These are phyloP conservation scores for Coturnix japonica DNA, from an alignment of 2,113 vertebrate genomes.

Conservation along the genomic window DNA sequence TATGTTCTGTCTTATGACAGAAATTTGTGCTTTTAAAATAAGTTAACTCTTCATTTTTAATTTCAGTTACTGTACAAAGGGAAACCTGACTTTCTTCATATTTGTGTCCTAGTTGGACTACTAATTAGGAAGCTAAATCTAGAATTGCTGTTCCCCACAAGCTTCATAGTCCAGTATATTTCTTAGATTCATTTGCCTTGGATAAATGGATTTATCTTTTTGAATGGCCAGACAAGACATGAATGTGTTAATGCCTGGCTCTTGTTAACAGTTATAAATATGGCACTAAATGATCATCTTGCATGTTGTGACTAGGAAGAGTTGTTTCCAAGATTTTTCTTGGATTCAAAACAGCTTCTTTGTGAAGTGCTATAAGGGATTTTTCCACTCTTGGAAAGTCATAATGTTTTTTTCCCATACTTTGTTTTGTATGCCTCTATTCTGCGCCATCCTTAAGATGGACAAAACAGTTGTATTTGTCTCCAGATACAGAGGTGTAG, in stretches of 20 bases:
- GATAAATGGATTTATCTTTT: background rate
- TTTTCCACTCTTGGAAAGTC: background rate
- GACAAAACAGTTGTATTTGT: rapidly evolving
- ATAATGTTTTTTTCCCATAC: background rate
- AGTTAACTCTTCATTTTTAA: background rate
- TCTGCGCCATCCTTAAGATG: background rate
- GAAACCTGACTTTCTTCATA: background rate
- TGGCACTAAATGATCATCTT: background rate
- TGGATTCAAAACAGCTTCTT: background rate
- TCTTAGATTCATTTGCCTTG: background rate
- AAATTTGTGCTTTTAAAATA: background rate
- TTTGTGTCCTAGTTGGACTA: background rate
- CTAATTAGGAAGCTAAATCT: background rate
- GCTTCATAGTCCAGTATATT: background rate
- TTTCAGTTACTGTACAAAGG: background rate
- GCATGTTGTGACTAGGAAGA: rapidly evolving
- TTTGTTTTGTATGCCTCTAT: background rate
- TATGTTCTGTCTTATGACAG: background rate
- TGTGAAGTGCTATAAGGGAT: background rate
- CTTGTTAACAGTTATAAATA: background rate
- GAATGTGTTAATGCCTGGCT: background rate
- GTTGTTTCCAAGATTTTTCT: background rate
- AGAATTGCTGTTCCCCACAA: background rate
- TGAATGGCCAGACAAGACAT: background rate
- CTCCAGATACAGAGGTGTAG: background rate